These are phyloP conservation scores for Columba livia DNA, from an alignment of 2,113 vertebrate genomes.

Conservation along the genomic window DNA sequence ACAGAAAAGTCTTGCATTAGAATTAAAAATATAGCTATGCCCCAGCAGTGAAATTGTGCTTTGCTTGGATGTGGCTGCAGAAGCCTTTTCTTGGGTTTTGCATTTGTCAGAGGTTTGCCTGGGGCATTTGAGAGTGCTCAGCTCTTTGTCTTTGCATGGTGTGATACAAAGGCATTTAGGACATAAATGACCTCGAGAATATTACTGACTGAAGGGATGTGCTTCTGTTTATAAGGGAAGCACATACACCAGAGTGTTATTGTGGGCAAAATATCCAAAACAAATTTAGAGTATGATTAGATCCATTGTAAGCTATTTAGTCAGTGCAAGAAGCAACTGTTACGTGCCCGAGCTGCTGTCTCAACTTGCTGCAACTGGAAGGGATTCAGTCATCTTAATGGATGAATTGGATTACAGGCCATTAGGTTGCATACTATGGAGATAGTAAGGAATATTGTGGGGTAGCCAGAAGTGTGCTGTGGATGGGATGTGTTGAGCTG, in stretches of 20 bases:
- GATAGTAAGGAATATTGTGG: background rate
- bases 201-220: background rate
- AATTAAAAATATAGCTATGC: background rate
- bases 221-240: background rate
- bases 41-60: background rate
- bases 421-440: background rate
- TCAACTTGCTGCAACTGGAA: background rate
- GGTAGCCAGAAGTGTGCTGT: background rate
- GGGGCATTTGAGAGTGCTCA: background rate
- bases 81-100: background rate
- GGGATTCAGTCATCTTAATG: background rate
- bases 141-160: background rate
- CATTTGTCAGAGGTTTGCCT: background rate
- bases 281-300: background rate
- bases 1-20: background rate
- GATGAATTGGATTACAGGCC: background rate
- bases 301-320: background rate
- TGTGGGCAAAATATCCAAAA: background rate
- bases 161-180: background rate
- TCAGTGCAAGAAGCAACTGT: rapidly evolving
- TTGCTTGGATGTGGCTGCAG: background rate
- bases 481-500: background rate
- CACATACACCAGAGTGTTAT: background rate
- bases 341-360: background rate
- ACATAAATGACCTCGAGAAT: background rate